Conservation (phyloP, 2,113 vertebrate genomes). For the Carassius auratus region DNA sequence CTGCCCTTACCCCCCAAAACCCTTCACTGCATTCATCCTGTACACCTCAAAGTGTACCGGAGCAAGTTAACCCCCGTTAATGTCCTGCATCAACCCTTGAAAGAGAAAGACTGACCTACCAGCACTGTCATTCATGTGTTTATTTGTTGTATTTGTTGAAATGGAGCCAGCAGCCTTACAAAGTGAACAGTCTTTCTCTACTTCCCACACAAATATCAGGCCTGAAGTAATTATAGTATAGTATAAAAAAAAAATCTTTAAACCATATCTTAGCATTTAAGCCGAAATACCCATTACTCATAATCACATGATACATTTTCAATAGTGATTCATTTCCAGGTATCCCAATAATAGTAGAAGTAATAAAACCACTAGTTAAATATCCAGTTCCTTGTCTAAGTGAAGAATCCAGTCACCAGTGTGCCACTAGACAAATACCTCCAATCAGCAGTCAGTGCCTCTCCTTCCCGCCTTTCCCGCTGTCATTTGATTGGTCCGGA, state of each 20-base stretch:
- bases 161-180: slow-evolving; percentile 73
- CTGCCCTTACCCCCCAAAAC: slow-evolving; percentile 12
- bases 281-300: not conserved
- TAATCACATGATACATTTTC: not conserved
- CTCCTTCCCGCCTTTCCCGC: slow-evolving; percentile 57
- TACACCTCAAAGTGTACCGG: slow-evolving; percentile 28
- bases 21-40: slow-evolving; percentile 21
- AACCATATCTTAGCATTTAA: not conserved
- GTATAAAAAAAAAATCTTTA: not conserved
- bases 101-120: slow-evolving; percentile 40
- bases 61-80: slow-evolving; percentile 15
- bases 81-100: slow-evolving; percentile 9
- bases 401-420: slow-evolving; percentile 15
- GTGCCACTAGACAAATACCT: slow-evolving; percentile 14
- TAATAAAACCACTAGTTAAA: not conserved
- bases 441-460: slow-evolving; percentile 48
- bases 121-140: slow-evolving; percentile 65
- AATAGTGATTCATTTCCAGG: not conserved
- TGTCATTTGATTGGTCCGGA: slow-evolving; percentile 63
- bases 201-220: slow-evolving; percentile 12
- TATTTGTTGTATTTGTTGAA: slow-evolving; percentile 60
- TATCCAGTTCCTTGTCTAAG: not conserved
- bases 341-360: not conserved
- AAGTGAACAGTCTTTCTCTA: slow-evolving; percentile 73
- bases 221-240: slow-evolving; percentile 5